A percentile compares a stretch with the other conserved stretches of the same genome.
phyloP scores from a whole-genome alignment of 1,140 invertebrate genomes.

The Drosophila biarmipes region DNA sequence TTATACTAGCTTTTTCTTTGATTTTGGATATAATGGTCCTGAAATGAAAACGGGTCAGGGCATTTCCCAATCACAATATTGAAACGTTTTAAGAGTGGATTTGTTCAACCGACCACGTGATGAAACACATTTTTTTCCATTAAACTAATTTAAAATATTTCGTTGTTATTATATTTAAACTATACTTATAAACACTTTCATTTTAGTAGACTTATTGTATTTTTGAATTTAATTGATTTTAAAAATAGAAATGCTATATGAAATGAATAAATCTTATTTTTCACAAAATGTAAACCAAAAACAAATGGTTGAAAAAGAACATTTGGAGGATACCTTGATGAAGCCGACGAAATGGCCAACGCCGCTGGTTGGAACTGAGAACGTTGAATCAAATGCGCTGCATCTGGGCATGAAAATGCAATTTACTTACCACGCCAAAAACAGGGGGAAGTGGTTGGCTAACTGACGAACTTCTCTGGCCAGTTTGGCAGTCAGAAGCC shows the following conservation, averaged over 20 bases:
- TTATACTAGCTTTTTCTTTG: constrained; percentile 7
- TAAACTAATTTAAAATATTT: no score
- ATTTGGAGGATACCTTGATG: not conserved
- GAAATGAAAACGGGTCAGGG: constrained; percentile 66
- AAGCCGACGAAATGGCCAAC: constrained; percentile 1
- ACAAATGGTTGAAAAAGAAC: not conserved
- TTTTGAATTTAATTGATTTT: no score
- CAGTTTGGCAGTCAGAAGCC: constrained; percentile 16
- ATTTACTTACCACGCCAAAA: constrained; percentile 57
- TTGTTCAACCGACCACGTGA: not conserved
- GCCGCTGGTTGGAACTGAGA: constrained; percentile 36
- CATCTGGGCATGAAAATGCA: constrained; percentile 73
- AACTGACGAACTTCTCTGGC: constrained; percentile 23
- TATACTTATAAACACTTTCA: no score
- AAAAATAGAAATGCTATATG: no score
- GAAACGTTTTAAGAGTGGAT: not conserved
- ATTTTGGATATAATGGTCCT: constrained; percentile 61
- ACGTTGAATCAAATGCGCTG: constrained; percentile 55
- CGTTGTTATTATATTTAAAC: no score
- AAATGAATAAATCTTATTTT: no score
- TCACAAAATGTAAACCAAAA: not conserved
- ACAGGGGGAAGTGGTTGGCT: constrained; percentile 19
- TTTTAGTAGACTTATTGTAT: no score
- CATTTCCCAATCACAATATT: constrained; percentile 36
- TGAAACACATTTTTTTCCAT: not conserved